Evolutionary conservation across 2,797 vertebrate species (phyloP).

Genomic region (Dendrocincla fuliginosa): DNA sequence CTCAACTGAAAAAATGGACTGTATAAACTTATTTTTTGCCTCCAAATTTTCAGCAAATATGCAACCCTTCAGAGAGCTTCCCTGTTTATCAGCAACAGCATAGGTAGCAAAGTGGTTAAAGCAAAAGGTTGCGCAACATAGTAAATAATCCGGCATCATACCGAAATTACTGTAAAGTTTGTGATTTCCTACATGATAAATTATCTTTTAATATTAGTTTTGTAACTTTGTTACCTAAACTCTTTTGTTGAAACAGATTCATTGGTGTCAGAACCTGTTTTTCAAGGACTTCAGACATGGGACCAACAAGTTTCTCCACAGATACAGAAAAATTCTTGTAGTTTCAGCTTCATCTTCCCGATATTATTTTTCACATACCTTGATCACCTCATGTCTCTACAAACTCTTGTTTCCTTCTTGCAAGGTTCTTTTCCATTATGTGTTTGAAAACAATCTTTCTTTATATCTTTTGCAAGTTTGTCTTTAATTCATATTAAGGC

Average conservation of each 20-base stretch:
- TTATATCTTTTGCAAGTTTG: neutral
- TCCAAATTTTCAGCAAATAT: neutral
- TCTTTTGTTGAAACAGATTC: neutral
- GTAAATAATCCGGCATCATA: neutral
- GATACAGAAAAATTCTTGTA: neutral
- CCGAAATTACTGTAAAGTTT: neutral
- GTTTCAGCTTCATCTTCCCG: neutral
- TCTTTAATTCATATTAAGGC: neutral
- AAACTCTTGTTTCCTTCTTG: neutral
- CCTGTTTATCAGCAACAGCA: neutral
- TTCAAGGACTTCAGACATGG: neutral
- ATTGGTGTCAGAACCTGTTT: neutral
- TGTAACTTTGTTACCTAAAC: neutral
- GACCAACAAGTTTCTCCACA: neutral
- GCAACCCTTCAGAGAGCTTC: neutral
- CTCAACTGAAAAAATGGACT: neutral
- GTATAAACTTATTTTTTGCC: neutral
- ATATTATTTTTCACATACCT: neutral
- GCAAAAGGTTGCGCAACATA: neutral
- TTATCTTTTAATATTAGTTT: neutral
- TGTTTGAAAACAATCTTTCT: neutral
- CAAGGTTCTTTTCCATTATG: neutral
- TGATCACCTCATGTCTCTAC: neutral
- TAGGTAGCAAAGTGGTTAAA: neutral
- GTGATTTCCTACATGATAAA: neutral